Evolutionary conservation across 2,797 vertebrate genomes (phyloP).

Genomic region (Odontamblyopus rebecca): DNA sequence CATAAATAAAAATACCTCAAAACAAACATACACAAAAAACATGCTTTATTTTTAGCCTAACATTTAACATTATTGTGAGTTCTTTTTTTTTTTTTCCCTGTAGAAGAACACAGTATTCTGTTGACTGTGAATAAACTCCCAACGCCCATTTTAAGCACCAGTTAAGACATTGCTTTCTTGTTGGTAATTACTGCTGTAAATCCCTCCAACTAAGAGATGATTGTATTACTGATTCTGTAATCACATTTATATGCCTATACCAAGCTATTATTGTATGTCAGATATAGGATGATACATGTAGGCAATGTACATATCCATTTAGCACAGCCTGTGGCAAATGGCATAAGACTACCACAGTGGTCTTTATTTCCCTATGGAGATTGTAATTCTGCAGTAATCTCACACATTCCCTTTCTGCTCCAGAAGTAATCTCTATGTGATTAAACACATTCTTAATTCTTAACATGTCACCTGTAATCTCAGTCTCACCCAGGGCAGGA

Average conservation of each 20-base stretch:
- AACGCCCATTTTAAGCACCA: no score
- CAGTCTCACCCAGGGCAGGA: conserved; percentile 34
- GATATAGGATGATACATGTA: conserved; percentile 31
- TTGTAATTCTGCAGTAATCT: conserved; percentile 41
- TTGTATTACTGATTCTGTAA: background rate
- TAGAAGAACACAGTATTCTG: no score
- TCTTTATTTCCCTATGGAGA: conserved; percentile 60
- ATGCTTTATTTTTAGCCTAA: no score
- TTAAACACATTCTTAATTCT: conserved; percentile 50
- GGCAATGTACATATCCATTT: conserved; percentile 26
- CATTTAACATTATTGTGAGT: no score
- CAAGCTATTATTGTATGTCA: background rate
- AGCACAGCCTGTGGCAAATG: conserved; percentile 18
- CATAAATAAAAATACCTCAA: no score
- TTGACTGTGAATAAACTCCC: no score
- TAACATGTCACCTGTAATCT: conserved; percentile 35
- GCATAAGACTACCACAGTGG: conserved; percentile 22
- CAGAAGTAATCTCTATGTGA: conserved; percentile 42
- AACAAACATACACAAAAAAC: no score
- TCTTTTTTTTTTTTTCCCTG: no score
- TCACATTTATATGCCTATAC: background rate
- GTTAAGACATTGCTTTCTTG: no score
- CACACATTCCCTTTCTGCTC: conserved; percentile 35
- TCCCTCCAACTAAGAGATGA: background rate
- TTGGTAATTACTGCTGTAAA: background rate